Evolutionary conservation across 64 coral and sea anemone genomes (phyloP), one percentile per base, ranked within the genome.

Genomic region (Montipora efflorescens): DNA sequence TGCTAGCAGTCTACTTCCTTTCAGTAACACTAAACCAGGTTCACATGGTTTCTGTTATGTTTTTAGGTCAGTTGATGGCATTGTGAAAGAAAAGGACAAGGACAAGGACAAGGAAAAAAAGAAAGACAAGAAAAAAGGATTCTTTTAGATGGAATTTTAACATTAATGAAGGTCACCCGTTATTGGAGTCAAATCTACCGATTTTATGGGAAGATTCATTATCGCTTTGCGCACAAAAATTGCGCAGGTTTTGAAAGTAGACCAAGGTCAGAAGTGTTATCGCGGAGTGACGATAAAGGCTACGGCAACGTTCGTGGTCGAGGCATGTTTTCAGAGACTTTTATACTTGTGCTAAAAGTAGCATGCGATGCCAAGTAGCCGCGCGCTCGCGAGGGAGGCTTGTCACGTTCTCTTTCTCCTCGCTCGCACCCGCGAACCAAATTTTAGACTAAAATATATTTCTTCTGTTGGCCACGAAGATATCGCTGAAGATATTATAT

Each of bases 101-200:
- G 83, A 93, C 48, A 80, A 88, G 21, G 80, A 93, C 59, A 89
- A 89, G 53, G 88, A 93, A 59, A 82, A 93, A n/a, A 93, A 93
- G 75, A 82, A 93, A n/a, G 81, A 93, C 48, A 93, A 93, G 78
- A 93, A 88, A 68, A 93, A 93, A 74, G 92, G 92, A 64, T 93
- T 93, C 92, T 93, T 93, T 93, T 93, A 93, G 77, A 62, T 67
- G 19, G 23, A 45, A 12, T 86, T 86, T 50, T 49, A 71, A 15
- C 13, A 62, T 7, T 14, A 48, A 15, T 51, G 64, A 86, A 23
- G 8, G 49, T 47, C 48, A 18, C 59, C 19, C 36, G 22, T 9
- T 10, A 13, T 8, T 20, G 67, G 71, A 14, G 43, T 68, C 49
- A 44, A 7, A 71, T 25, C 59, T 23, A 15, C 10, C 19, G 28